Evolutionary conservation across 2,113 vertebrate species (phyloP).

Genomic region (Notechis scutatus): DNA sequence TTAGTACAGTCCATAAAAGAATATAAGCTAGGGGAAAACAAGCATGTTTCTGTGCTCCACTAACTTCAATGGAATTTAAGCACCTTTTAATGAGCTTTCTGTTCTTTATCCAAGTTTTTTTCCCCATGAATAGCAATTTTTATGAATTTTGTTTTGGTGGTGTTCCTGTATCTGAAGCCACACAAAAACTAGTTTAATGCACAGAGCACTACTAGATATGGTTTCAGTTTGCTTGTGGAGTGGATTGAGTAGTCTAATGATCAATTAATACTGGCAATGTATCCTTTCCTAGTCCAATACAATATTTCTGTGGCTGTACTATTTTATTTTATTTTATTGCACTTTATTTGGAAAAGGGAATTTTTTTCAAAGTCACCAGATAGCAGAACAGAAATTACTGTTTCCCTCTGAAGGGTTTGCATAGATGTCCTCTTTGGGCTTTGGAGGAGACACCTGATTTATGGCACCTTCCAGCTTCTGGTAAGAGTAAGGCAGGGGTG

Average conservation of each 20-base stretch:
- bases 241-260: not conserved
- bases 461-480: not conserved
- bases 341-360: not conserved
- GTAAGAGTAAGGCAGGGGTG: not conserved
- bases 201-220: not conserved
- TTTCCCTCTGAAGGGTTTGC: not conserved
- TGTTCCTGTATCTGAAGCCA: not conserved
- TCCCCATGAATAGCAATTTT: not conserved
- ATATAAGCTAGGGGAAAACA: not conserved
- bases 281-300: not conserved
- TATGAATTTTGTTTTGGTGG: not conserved
- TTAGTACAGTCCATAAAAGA: not conserved
- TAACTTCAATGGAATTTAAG: not conserved
- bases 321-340: not conserved
- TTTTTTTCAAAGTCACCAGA: not conserved
- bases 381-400: not conserved
- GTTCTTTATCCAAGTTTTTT: not conserved
- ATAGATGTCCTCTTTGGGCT: not conserved
- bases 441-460: not conserved
- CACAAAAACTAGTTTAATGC: not conserved
- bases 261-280: not conserved
- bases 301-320: not conserved
- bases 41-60: not conserved
- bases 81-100: not conserved
- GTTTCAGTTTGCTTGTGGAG: not conserved